Conservation (phyloP, 2,888 invertebrate species). For the Chloroclystis v-ata region DNA sequence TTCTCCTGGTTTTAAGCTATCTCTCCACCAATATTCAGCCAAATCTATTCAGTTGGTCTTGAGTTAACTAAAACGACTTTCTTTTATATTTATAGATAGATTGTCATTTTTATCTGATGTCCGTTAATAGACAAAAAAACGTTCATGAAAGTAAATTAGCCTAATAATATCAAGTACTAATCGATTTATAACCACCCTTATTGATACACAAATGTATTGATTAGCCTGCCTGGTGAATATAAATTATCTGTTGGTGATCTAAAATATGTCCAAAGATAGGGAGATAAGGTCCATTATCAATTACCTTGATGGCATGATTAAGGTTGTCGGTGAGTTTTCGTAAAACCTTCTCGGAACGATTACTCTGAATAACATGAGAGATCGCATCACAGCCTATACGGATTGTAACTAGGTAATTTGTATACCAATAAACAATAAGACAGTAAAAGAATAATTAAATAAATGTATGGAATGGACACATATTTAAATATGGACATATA, state of each 20-base stretch:
- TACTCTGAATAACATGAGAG: slow-evolving; percentile 50
- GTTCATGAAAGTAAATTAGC: too few relatives aligned
- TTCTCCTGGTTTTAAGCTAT: too few relatives aligned
- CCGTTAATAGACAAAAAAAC: too few relatives aligned
- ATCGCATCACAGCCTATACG: slow-evolving; percentile 11
- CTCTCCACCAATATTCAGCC: too few relatives aligned
- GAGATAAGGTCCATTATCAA: slow-evolving; percentile 13
- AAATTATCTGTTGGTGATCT: slow-evolving; percentile 1
- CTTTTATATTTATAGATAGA: too few relatives aligned
- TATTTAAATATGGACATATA: too few relatives aligned
- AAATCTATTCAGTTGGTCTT: too few relatives aligned
- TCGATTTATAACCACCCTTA: slow-evolving; percentile 49
- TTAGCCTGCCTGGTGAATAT: slow-evolving; percentile 7
- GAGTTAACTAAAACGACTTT: too few relatives aligned
- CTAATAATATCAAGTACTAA: slow-evolving; percentile 25
- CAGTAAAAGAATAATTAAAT: not conserved
- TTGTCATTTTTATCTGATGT: too few relatives aligned
- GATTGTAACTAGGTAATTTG: not conserved
- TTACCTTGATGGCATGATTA: slow-evolving; percentile 14
- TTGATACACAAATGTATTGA: slow-evolving; percentile 31
- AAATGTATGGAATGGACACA: too few relatives aligned
- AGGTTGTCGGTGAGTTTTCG: slow-evolving; percentile 39
- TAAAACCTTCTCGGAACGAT: slow-evolving; percentile 48
- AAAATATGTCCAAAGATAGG: slow-evolving; percentile 14
- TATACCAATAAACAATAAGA: not conserved